A percentile compares a stretch with the other conserved stretches of the same genome.
Conservation (phyloP, 2,888 invertebrate species). For the Caenorhabditis auriculariae region DNA sequence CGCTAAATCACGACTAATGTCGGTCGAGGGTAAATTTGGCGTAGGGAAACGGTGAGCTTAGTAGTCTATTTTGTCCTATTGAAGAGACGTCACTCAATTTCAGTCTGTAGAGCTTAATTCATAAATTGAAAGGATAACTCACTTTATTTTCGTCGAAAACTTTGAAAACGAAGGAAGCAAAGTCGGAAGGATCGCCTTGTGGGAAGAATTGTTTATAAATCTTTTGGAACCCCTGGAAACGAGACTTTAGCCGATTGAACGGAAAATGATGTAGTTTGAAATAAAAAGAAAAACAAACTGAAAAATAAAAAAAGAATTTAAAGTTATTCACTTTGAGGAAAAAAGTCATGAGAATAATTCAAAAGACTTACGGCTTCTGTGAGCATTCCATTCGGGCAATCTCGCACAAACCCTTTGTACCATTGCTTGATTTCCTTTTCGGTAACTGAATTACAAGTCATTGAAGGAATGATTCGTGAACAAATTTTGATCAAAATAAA, state of each 20-base stretch:
- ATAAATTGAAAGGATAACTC: no score
- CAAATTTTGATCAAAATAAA: neutral
- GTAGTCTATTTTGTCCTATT: no score
- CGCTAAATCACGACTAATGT: no score
- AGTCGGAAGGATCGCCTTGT: constrained; percentile 97
- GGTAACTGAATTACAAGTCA: constrained; percentile 64
- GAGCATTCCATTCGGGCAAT: constrained; percentile 90
- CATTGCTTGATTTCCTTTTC: constrained; percentile 67
- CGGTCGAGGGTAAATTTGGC: no score
- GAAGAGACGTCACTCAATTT: no score
- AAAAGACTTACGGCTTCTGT: constrained; percentile 80
- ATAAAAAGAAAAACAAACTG: neutral
- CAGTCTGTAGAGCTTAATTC: no score
- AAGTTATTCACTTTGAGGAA: neutral
- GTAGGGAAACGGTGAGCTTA: no score
- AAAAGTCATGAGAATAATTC: constrained; percentile 1
- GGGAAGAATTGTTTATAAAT: constrained; percentile 99
- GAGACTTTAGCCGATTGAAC: neutral
- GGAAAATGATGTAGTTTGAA: neutral
- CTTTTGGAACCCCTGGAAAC: constrained; percentile 89
- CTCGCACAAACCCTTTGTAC: constrained; percentile 87
- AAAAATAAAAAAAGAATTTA: neutral
- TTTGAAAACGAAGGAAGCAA: constrained; percentile 93
- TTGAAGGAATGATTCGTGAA: no score
- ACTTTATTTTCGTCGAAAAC: constrained; percentile 98